Conservation (phyloP, 2,797 vertebrate species). For the Sternarchorhynchus goeldii region DNA sequence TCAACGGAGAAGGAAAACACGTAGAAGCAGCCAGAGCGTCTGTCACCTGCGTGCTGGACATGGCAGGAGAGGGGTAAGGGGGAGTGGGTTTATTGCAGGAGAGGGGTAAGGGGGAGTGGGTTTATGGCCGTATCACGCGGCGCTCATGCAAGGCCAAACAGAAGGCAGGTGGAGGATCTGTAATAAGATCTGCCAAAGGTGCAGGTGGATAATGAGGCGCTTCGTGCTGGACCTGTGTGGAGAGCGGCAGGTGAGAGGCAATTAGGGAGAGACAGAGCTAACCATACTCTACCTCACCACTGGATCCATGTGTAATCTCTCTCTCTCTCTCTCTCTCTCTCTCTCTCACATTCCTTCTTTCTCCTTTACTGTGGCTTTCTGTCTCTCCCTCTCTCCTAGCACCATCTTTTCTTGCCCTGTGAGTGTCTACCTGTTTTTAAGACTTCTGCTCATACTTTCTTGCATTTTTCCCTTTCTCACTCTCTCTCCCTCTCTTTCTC, state of each 20-base stretch:
- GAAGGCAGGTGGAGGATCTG: slow-evolving; percentile 49
- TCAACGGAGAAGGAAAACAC: slow-evolving; percentile 37
- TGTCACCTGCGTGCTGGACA: slow-evolving; percentile 49
- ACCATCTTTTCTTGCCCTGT: no score
- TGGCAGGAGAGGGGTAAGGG: slow-evolving; percentile 36
- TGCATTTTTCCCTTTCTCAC: not conserved
- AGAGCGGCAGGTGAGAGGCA: slow-evolving; percentile 57
- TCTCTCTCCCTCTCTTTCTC: not conserved
- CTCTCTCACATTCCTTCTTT: not conserved
- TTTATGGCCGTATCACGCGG: slow-evolving; percentile 48
- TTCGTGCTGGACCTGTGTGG: slow-evolving; percentile 53
- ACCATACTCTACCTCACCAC: slow-evolving; percentile 43
- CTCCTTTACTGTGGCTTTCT: no score
- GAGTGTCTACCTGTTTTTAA: no score
- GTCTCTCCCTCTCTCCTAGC: no score
- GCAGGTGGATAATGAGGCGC: slow-evolving; percentile 58
- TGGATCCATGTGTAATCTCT: slow-evolving; percentile 48
- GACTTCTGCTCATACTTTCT: not conserved
- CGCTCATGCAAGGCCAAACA: slow-evolving; percentile 52
- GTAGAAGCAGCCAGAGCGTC: slow-evolving; percentile 21
- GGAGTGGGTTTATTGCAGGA: slow-evolving; percentile 37
- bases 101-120: slow-evolving; percentile 24
- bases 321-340: slow-evolving; percentile 21
- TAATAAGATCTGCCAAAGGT: slow-evolving; percentile 59
- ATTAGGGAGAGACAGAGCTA: slow-evolving; percentile 55